These are phyloP conservation scores for Vultur gryphus DNA, from an alignment of 2,797 vertebrate genomes.

Conservation along the genomic window DNA sequence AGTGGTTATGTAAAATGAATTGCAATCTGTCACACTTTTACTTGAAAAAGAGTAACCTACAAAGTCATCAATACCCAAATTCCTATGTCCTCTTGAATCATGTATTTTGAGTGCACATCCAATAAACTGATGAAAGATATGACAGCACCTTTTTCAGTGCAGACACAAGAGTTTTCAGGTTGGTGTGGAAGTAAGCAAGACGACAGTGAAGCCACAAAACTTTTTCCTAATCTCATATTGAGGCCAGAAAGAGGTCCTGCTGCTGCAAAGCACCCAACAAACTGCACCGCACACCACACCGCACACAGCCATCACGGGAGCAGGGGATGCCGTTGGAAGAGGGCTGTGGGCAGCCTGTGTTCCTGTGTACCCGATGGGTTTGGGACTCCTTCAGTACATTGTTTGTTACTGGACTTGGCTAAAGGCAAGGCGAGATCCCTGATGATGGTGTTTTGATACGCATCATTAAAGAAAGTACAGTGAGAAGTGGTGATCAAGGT, in stretches of 20 bases:
- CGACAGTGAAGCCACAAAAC: neutral
- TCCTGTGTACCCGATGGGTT: neutral
- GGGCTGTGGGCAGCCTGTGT: neutral
- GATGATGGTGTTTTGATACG: neutral
- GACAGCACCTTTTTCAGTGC: neutral
- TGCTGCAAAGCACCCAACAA: neutral
- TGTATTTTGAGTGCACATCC: neutral
- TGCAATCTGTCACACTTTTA: neutral
- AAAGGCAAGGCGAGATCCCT: neutral
- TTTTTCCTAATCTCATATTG: neutral
- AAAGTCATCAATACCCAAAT: neutral
- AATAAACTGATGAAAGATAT: neutral
- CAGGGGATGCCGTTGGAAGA: neutral
- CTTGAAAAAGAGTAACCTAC: neutral
- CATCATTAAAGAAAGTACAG: neutral
- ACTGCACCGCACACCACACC: rapidly evolving
- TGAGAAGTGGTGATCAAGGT: neutral
- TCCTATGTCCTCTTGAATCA: neutral
- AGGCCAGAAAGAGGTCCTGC: neutral
- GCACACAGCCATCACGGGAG: rapidly evolving
- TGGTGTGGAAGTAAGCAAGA: neutral
- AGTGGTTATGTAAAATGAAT: neutral
- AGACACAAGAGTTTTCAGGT: neutral
- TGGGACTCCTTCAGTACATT: neutral
- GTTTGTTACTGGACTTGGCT: neutral